Evolutionary conservation across 2,797 vertebrate genomes (phyloP), one percentile per base, ranked within the genome.

Genomic region (Siniperca obscura): DNA sequence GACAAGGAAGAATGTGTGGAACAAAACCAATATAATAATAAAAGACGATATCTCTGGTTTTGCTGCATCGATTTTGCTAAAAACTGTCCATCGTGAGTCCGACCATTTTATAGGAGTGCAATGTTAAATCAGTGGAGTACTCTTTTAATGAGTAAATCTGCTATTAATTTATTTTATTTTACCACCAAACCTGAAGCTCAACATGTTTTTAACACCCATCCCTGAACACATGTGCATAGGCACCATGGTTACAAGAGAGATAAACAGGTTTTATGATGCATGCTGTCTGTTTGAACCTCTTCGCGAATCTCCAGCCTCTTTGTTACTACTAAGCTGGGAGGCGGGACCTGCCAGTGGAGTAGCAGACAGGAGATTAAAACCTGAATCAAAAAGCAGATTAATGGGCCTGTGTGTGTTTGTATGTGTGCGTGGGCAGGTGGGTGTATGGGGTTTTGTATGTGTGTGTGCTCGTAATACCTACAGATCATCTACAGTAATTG

Each of bases 371-470:
- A 93, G 94, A 93, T 94, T 94, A 94, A 87, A 78, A 89, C 89
- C 86, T 90, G 89, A 93, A 93, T 93, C 81, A 92, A 92, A 93
- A 93, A 92, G 87, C 90, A 91, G 91, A 95, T 93, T 92, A 92
- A 90, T 91, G 75, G 74, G 75, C 59, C n/a, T 50, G 59, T 84
- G 70, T 81, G 40, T 77, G 52, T 80, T 12, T 78, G n/a, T 78
- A 1, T 69, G 70, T 70, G 19, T 74, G 27, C 55, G 27, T 84
- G 52, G 16, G 66, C 53, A 60, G 57, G 25, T 78, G n/a, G 46
- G 68, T 84, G 76, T 48, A 3, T 73, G 53, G 81, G 64, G 72
- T 5, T 38, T 48, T 50, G 27, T 27, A 34, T 66, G 44, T 50
- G 67, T n/a, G 4, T 57, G 8, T 50, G 64, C 12, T 78, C 55